Percentiles rank a stretch among this genome's conserved stretches.
phyloP scores from a whole-genome alignment of 2,113 vertebrate genomes.

The Tenrec ecaudatus region DNA sequence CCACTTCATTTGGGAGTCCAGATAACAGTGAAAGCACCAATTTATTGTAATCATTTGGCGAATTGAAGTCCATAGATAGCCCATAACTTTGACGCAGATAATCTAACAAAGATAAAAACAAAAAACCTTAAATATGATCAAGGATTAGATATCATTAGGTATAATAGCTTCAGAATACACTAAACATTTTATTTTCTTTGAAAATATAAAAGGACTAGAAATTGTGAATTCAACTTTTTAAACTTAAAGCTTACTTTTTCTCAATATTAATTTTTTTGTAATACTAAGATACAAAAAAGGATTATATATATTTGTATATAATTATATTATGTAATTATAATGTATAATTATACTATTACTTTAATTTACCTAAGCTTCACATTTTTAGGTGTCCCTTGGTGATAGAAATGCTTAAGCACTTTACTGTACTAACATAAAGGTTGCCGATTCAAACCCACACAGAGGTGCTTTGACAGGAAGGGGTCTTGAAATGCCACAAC shows the following conservation, averaged over 20 bases:
- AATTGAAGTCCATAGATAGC: constrained; percentile 96
- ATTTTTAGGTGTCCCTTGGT: neutral
- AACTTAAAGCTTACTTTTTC: constrained; percentile 8
- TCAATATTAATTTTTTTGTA: constrained; percentile 45
- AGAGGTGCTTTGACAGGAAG: neutral
- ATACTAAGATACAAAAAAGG: neutral
- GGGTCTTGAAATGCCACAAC: neutral
- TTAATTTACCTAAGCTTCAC: constrained; percentile 6
- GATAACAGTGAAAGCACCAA: constrained; percentile 99
- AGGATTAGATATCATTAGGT: neutral
- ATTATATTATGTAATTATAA: neutral
- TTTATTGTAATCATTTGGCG: constrained; percentile 99
- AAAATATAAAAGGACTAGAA: constrained; percentile 25
- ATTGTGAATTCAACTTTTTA: neutral
- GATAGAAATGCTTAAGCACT: neutral
- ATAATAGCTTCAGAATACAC: neutral
- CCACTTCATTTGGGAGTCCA: constrained; percentile 99
- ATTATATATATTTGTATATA: neutral
- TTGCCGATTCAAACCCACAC: neutral
- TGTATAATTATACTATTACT: constrained; percentile 28
- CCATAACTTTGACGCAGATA: constrained; percentile 99
- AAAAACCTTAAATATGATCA: neutral
- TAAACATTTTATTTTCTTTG: neutral
- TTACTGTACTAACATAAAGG: neutral
- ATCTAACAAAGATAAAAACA: constrained; percentile 88